Conservation (phyloP, 2,797 vertebrate species). For the Pteronotus mesoamericanus region DNA sequence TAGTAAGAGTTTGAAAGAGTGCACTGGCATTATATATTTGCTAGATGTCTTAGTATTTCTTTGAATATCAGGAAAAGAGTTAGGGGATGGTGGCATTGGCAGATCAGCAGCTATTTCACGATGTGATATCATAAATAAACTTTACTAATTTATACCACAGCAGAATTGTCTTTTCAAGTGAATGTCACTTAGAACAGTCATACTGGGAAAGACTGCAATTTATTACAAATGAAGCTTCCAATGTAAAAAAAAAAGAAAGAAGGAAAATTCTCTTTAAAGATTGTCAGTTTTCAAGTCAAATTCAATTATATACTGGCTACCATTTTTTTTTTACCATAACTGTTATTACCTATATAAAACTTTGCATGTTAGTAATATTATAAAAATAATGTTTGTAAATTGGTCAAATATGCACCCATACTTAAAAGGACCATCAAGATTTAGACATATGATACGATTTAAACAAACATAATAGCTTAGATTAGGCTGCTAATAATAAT, state of each 20-base stretch:
- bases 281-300: background rate
- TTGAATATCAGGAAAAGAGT: background rate
- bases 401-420: background rate
- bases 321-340: background rate
- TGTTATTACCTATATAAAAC: background rate
- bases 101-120: background rate
- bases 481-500: background rate
- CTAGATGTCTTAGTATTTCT: background rate
- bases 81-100: background rate
- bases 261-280: background rate
- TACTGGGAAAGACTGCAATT: background rate
- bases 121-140: background rate
- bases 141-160: background rate
- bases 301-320: background rate
- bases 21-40: background rate
- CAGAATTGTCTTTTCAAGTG: background rate
- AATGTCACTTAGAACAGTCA: background rate
- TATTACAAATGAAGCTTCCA: background rate
- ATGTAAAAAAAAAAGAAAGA: background rate
- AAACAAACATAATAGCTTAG: background rate
- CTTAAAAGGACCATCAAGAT: background rate
- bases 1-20: background rate
- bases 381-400: background rate
- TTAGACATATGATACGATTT: background rate
- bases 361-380: background rate